A percentile compares a stretch with the other conserved stretches of the same genome.
These are phyloP conservation scores for Leptopilina clavipes DNA, from an alignment of 1,140 invertebrate species.

Conservation along the genomic window DNA sequence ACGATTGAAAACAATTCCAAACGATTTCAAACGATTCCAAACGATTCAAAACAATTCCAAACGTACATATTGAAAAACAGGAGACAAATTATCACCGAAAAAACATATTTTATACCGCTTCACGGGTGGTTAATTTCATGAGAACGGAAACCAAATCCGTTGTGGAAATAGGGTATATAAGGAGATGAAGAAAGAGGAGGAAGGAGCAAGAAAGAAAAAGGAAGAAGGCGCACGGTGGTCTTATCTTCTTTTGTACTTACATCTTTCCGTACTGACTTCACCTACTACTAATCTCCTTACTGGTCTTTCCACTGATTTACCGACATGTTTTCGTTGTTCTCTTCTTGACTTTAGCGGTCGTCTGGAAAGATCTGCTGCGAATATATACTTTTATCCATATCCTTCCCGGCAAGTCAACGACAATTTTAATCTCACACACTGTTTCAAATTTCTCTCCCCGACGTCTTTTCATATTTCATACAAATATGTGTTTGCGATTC, in stretches of 20 bases:
- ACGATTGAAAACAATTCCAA: too few species aligned
- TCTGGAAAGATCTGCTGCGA: constrained; percentile 50
- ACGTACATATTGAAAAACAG: constrained; percentile 53
- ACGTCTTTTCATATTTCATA: background rate
- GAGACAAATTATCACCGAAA: constrained; percentile 66
- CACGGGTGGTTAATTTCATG: constrained; percentile 67
- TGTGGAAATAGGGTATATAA: constrained; percentile 27
- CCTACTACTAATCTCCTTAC: constrained; percentile 63
- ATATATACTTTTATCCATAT: background rate
- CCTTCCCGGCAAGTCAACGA: background rate
- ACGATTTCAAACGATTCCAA: too few species aligned
- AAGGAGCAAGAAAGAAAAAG: constrained; percentile 20
- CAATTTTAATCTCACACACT: constrained; percentile 11
- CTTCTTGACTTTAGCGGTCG: constrained; percentile 53
- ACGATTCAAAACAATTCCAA: too few species aligned
- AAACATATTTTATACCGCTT: constrained; percentile 68
- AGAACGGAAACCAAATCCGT: constrained; percentile 38
- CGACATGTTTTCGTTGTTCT: constrained; percentile 70
- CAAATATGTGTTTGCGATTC: background rate
- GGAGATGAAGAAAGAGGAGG: constrained; percentile 32
- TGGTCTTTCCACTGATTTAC: constrained; percentile 65
- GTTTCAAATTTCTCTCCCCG: background rate
- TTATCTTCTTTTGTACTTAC: constrained; percentile 47
- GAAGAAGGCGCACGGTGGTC: constrained; percentile 39
- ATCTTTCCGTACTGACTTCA: constrained; percentile 21